Percentiles rank a stretch among this genome's conserved stretches.
These are phyloP conservation scores for Sinella curviseta DNA, from an alignment of 1,140 invertebrate genomes.

Conservation along the genomic window DNA sequence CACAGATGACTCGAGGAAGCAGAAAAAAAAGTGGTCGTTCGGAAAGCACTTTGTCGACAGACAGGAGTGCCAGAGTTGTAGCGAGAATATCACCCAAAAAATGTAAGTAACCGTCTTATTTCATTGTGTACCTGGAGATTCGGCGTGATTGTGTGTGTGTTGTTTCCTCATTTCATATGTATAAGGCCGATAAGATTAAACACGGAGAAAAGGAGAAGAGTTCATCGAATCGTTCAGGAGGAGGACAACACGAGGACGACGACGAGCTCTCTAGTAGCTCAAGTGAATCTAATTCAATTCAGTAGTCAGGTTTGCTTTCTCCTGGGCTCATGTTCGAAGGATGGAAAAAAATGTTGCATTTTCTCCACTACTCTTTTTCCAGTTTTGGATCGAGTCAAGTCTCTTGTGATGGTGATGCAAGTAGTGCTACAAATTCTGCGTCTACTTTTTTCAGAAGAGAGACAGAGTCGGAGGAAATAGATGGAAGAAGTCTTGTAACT, in stretches of 20 bases:
- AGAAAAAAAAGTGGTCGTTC: slow-evolving; percentile 3
- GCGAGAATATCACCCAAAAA: not conserved
- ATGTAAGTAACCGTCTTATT: not conserved
- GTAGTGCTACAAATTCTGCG: not conserved
- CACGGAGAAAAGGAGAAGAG: not conserved
- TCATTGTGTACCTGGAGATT: not conserved
- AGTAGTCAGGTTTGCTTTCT: not conserved
- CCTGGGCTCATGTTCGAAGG: not conserved
- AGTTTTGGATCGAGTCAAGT: not conserved
- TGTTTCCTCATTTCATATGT: slow-evolving; percentile 11
- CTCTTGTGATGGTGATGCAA: not conserved
- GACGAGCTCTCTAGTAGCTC: not conserved
- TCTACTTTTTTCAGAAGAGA: not conserved
- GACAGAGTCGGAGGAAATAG: not conserved
- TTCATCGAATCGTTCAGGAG: not conserved
- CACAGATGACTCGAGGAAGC: not conserved
- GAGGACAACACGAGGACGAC: not conserved
- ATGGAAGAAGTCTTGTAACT: not conserved
- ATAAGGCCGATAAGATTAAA: too few species aligned
- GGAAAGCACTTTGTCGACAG: slow-evolving; percentile 2
- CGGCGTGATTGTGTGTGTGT: too few species aligned
- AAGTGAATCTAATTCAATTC: slow-evolving; percentile 24
- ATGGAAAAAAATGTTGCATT: not conserved
- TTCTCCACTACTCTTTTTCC: not conserved
- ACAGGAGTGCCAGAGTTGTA: not conserved